Conservation (phyloP, 2,797 vertebrate species). For the Yasuhikotakia modesta region DNA sequence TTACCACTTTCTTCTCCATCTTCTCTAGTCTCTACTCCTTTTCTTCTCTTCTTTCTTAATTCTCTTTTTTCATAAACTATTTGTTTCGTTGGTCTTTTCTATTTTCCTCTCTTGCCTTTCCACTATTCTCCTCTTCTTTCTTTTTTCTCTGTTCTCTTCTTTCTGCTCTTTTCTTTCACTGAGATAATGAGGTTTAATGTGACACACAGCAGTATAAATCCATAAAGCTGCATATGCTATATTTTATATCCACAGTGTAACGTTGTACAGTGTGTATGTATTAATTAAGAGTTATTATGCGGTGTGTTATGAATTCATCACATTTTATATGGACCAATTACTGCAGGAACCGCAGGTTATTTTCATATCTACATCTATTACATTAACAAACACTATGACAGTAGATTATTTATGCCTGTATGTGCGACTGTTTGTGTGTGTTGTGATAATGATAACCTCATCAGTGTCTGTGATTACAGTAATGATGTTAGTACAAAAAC, state of each 20-base stretch:
- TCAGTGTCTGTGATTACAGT: constrained; percentile 60
- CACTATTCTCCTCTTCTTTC: too few species aligned
- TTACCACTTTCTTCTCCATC: too few species aligned
- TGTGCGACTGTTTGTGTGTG: constrained; percentile 21
- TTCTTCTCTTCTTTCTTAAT: too few species aligned
- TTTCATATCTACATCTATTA: constrained; percentile 55
- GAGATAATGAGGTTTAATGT: constrained; percentile 6
- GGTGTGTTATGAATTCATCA: constrained; percentile 43
- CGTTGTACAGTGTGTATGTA: neutral
- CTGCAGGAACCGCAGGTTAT: constrained; percentile 46
- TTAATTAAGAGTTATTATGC: constrained; percentile 43
- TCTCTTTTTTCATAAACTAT: too few species aligned
- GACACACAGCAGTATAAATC: constrained; percentile 1
- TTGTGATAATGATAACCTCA: constrained; percentile 55
- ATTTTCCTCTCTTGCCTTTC: too few species aligned
- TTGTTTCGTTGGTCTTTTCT: too few species aligned
- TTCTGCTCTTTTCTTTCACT: neutral
- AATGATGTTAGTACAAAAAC: constrained; percentile 47
- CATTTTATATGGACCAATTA: constrained; percentile 53
- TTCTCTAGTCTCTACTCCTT: too few species aligned
- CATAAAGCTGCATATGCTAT: constrained; percentile 5
- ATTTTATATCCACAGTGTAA: constrained; percentile 8
- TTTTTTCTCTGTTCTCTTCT: neutral
- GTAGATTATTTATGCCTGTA: constrained; percentile 55
- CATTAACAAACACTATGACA: constrained; percentile 44